Conservation (phyloP, 2,888 invertebrate genomes). For the Caenorhabditis wallacei region DNA sequence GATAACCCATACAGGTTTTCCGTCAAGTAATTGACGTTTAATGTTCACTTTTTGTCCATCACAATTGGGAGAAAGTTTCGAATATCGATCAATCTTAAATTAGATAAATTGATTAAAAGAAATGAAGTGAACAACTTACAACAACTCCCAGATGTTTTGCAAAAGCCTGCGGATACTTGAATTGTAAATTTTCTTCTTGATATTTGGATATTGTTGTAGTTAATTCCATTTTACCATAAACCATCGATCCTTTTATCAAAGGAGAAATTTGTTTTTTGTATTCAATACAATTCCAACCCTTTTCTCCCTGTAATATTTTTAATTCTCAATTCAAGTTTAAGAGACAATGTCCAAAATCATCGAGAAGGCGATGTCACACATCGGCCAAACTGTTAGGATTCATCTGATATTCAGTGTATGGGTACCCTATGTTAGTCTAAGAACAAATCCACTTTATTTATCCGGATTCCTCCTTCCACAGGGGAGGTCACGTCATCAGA, state of each 20-base stretch:
- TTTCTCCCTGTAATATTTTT: no score
- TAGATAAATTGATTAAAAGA: not conserved
- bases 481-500: no score
- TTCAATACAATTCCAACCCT: conserved; percentile 1
- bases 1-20: conserved; percentile 14
- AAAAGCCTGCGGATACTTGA: not conserved
- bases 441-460: no score
- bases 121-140: not conserved
- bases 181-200: not conserved
- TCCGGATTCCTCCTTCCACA: no score
- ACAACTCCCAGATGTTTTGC: conserved; percentile 6
- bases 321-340: no score
- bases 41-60: not conserved
- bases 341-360: no score
- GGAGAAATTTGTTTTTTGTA: not conserved
- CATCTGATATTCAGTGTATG: no score
- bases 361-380: no score
- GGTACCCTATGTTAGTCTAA: no score
- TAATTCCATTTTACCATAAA: conserved; percentile 7
- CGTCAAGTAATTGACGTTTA: not conserved
- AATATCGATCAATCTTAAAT: not conserved
- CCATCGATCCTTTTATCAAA: conserved; percentile 2
- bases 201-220: not conserved
- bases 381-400: no score
- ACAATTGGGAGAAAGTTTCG: not conserved